Base-by-base conservation (phyloP, 2,888 invertebrate species). In the Lasius fuliginosus region DNA sequence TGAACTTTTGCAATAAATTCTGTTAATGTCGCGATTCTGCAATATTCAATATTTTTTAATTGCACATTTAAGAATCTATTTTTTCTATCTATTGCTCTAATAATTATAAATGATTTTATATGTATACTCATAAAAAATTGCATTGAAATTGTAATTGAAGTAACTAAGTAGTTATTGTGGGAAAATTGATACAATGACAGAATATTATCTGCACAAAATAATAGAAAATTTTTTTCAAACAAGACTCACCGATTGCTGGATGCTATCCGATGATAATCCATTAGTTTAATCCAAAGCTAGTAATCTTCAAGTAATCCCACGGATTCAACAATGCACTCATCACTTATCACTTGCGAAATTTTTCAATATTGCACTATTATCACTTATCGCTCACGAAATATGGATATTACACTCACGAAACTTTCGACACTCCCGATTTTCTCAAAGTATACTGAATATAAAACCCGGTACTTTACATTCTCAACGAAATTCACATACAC, bases 241-340 rank as follows among this genome's bases (percentile, higher is more conserved):
- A 3, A 27, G 58, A 73, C 58, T 73, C 27, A 60, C 58, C 58
- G 18, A n/a, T 18, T 18, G 73, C 58, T 42, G 58, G 40, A 42
- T 11, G 42, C 15, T n/a, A n/a, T n/a, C n/a, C 2, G 71, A 56
- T 15, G 18, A 53, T 36, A n/a, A 36, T 69, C 49, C 69, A 6
- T 40, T 9, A 11, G 3, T 5, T n/a, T 30, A 33, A 49, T 12
- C 49, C 27, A 15, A 11, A 27, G 5, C 12, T 60, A 6, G 60
- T 23, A 36, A 36, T 15, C n/a, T 36, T 5, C 33, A 53, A 12
- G 36, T 11, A 9, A 71, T 71, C 23, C 46, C 30, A 68, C 18
- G 49, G 49, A n/a, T 69, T 12, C 53, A 53, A 33, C 49, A 40
- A 65, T 23, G 69, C 30, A 69, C 11, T 53, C 33, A 12, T 69